Conservation (phyloP, 2,888 invertebrate genomes). For the Netelia inedita region DNA sequence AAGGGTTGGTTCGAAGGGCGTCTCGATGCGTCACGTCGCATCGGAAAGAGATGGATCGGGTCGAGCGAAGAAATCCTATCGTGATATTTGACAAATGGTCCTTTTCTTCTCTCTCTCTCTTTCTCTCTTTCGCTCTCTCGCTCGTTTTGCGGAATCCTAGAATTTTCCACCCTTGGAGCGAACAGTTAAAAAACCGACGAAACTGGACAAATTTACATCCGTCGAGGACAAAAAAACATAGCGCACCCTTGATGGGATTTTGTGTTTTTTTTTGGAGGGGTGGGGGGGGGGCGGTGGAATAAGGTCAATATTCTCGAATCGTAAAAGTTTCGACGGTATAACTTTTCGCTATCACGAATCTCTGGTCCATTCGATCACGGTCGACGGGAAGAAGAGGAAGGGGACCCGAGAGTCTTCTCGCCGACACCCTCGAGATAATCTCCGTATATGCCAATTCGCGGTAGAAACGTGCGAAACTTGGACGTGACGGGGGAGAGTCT, state of each 20-base stretch:
- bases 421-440: constrained; percentile 5
- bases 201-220: neutral
- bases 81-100: constrained; percentile 71
- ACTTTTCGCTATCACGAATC: constrained; percentile 18
- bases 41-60: constrained; percentile 70
- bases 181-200: constrained; percentile 1
- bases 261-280: neutral
- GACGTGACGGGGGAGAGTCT: constrained; percentile 40
- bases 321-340: neutral
- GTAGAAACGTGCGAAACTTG: constrained; percentile 17
- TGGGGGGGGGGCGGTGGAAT: too few relatives aligned
- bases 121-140: neutral
- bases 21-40: neutral
- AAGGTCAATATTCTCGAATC: neutral
- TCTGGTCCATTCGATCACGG: neutral
- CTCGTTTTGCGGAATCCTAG: neutral
- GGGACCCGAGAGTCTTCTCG: neutral
- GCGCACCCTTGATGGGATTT: neutral
- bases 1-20: too few relatives aligned
- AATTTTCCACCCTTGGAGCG: neutral
- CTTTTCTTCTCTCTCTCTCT: constrained; percentile 12
- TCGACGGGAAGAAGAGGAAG: neutral
- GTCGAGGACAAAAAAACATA: neutral
- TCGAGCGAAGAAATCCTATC: constrained; percentile 66
- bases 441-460: neutral